Evolutionary conservation across 2,797 vertebrate species (phyloP), one percentile per base, ranked within the genome.

Genomic region (Rhinella marina): DNA sequence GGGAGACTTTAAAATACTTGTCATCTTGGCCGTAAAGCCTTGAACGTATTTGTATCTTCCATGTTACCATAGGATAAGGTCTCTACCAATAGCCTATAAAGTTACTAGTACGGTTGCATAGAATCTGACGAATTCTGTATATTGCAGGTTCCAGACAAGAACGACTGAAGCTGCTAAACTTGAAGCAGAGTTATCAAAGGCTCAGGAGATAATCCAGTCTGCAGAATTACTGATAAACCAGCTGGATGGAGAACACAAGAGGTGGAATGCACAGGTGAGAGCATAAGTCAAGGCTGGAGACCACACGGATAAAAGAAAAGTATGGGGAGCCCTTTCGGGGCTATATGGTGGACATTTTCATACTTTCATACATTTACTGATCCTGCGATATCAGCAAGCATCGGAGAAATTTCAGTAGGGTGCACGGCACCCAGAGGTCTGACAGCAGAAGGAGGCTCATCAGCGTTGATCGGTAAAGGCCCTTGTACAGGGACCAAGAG

Each of bases 121-220:
- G 41, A 12, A 13, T 25, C 50, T 9, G 1, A 50, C n/a, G 48
- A 7, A 25, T 61, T 9, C 21, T 82, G 19, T 73, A 7, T 25
- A 62, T 88, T 68, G 23, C 87, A 99, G 98, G 91, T 99, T 99
- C 92, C 97, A 98, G 94, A 96, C 92, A 64, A 95, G 97, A 84
- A 99, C 98, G 50, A 95, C 97, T 78, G 98, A 99, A 92, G 98
- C 98, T 41, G 94, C 98, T 16, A 98, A 98, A 94, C 95, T 99
- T 92, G 98, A 99, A 94, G 95, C 96, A 23, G 98, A 99, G 87
- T 94, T 99, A 90, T 95, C 90, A 91, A 97, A 96, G 94, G 97
- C 98, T 87, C 98, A 98, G 88, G 97, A 98, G 91, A 99, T 97
- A 0, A 92, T 99, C 91, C 94, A 95, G 84, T 96, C 98, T 57